Conservation (phyloP, 1,140 invertebrate genomes). For the Pentalonia nigronervosa region DNA sequence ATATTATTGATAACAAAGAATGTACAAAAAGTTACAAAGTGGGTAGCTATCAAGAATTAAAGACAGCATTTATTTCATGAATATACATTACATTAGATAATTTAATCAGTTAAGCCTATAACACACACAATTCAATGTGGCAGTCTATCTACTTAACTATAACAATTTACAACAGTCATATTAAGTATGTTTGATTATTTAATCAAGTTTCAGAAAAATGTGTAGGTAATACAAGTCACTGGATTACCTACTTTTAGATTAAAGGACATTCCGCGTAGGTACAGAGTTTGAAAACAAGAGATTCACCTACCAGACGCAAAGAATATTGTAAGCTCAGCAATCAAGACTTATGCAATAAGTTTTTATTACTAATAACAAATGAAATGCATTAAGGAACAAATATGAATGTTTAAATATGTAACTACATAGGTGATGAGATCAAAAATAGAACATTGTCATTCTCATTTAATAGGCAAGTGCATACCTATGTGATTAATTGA, state of each 20-base stretch:
- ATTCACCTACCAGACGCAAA: not conserved
- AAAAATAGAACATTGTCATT: not conserved
- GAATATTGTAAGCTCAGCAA: not conserved
- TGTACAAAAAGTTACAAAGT: not conserved
- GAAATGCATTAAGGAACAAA: not conserved
- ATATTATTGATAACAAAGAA: not conserved
- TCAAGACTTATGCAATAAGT: not conserved
- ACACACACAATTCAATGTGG: not conserved
- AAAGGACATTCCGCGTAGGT: not conserved
- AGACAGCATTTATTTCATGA: not conserved
- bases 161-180: not conserved
- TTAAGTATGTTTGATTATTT: not conserved
- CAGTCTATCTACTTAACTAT: not conserved
- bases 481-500: not conserved
- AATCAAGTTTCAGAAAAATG: constrained; percentile 20
- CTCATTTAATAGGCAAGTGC: not conserved
- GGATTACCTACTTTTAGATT: not conserved
- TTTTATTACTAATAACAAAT: not conserved
- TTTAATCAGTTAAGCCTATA: not conserved
- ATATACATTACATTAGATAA: not conserved
- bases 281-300: not conserved
- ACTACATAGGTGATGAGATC: not conserved
- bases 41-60: not conserved
- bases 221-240: not conserved
- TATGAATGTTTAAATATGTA: not conserved